These are phyloP conservation scores for Meles meles DNA, from an alignment of 2,113 vertebrate genomes.

Conservation along the genomic window DNA sequence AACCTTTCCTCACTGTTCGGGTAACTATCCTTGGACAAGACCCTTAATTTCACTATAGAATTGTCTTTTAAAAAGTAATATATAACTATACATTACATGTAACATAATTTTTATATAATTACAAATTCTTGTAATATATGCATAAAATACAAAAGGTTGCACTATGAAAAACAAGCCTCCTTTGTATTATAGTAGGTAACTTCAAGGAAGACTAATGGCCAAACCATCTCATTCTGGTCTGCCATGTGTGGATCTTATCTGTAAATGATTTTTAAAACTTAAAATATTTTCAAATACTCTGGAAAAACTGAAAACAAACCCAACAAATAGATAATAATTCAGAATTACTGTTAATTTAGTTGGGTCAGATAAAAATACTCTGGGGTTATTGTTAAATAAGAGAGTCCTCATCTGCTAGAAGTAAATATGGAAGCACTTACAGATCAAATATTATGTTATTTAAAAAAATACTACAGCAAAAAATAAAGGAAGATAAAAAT, in stretches of 20 bases:
- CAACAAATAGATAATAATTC: background rate
- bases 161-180: background rate
- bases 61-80: background rate
- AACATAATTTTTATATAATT: background rate
- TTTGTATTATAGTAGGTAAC: background rate
- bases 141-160: background rate
- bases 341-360: background rate
- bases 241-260: background rate
- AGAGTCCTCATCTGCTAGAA: background rate
- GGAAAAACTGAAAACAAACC: background rate
- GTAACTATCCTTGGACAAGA: background rate
- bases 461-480: background rate
- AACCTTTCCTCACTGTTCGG: background rate
- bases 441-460: background rate
- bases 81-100: background rate
- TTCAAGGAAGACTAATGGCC: background rate
- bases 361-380: background rate
- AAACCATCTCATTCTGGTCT: background rate
- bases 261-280: background rate
- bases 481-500: background rate
- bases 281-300: constrained; percentile 21
- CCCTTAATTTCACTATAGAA: background rate
- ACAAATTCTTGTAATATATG: background rate
- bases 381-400: background rate
- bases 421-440: background rate